Base-by-base conservation (phyloP, 2,113 vertebrate genomes). In the Prochilodus magdalenae region DNA sequence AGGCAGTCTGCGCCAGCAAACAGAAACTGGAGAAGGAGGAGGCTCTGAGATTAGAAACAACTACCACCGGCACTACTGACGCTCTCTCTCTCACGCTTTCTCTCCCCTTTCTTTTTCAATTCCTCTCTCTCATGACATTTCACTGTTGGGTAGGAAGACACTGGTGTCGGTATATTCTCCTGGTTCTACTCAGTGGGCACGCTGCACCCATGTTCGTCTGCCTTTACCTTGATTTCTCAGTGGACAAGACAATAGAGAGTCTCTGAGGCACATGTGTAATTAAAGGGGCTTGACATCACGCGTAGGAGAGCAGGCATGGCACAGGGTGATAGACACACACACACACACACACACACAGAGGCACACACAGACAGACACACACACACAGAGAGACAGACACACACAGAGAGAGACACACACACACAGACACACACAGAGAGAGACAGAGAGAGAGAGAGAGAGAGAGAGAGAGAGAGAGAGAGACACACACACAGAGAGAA, bases 111-210 rank as follows among this genome's bases (percentile, higher is more conserved):
- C 40, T 44, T 10, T 44, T 44, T 44, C 40, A 44, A 1, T 44
- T 44, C 40, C 40, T 44, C 40, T 10, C 49, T 51, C 49, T 51
- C 4, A 53, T 92, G 88, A 90, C 87, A 92, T 89, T 90, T 91
- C 51, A 40, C 65, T 86, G 84, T 77, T 83, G 73, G 89, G 87
- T 76, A 88, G 87, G 79, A 88, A 83, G 75, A 86, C 86, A 85
- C 86, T 86, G 88, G 89, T 92, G 90, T 90, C 90, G 83, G 77
- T 81, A 67, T 88, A 88, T 84, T 84, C 88, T 77, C 88, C 87
- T 82, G 88, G 79, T 79, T 76, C 53, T 84, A 83, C 57, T 86
- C 83, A 77, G 77, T 80, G 44, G 77, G 77, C 47, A 22, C 14
- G 47, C 57, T 29, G n/a, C 63, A 55, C 76, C 29, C 60, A 40